Evolutionary conservation across 1,140 invertebrate species (phyloP).

Genomic region (Panulirus ornatus): DNA sequence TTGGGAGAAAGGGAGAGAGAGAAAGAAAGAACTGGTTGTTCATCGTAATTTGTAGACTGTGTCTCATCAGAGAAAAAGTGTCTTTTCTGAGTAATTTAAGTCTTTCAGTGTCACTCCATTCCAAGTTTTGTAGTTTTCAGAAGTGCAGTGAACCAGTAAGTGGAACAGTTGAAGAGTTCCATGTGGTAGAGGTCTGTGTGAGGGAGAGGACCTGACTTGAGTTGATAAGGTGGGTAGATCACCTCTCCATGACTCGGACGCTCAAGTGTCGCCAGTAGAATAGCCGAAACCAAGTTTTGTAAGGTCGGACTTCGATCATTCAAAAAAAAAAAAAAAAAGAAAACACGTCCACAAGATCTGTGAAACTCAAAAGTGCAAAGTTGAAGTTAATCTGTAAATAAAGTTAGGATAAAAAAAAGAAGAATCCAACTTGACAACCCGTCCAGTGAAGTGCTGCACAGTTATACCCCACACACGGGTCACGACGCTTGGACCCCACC

Average conservation of each 20-base stretch:
- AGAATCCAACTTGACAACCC: too few relatives aligned
- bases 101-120: neutral
- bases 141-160: neutral
- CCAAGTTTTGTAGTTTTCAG: slow-evolving; percentile 15
- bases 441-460: slow-evolving; percentile 5
- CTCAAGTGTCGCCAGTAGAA: neutral
- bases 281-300: neutral
- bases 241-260: neutral
- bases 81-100: neutral
- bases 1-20: too few relatives aligned
- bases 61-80: neutral
- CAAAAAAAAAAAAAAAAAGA: too few relatives aligned
- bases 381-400: neutral
- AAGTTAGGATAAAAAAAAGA: neutral
- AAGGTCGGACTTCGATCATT: too few relatives aligned
- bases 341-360: slow-evolving; percentile 5
- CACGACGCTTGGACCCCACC: neutral
- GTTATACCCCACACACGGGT: neutral
- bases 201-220: neutral
- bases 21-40: too few relatives aligned
- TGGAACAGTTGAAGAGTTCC: neutral
- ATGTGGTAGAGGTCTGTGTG: neutral
- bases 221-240: neutral
- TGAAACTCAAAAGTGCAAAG: slow-evolving; percentile 4
- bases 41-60: too few relatives aligned